A percentile compares a stretch with the other conserved stretches of the same genome.
These are phyloP conservation scores for Drosophila hydei DNA, from an alignment of 1,140 invertebrate species.

Conservation along the genomic window DNA sequence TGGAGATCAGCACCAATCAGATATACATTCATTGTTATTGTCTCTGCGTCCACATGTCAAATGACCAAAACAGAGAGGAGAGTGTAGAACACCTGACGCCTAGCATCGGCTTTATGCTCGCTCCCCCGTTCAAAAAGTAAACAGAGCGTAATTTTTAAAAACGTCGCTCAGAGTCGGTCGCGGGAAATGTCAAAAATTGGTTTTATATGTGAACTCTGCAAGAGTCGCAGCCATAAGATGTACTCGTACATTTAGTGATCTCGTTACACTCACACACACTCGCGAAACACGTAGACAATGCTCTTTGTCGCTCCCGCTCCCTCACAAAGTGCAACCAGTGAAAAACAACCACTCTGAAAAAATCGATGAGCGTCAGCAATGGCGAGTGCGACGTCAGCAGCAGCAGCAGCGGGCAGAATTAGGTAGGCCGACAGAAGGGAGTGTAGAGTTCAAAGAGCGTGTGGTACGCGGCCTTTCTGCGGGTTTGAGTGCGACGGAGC, in stretches of 20 bases:
- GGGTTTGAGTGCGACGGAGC: slow-evolving; percentile 49
- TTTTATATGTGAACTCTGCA: slow-evolving; percentile 73
- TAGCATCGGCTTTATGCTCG: slow-evolving; percentile 59
- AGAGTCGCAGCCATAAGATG: slow-evolving; percentile 59
- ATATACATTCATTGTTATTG: slow-evolving; percentile 31
- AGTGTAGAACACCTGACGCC: slow-evolving; percentile 55
- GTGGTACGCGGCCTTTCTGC: slow-evolving; percentile 31
- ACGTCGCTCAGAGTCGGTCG: slow-evolving; percentile 69
- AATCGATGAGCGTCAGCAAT: slow-evolving; percentile 57
- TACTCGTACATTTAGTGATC: slow-evolving; percentile 64
- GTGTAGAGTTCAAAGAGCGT: slow-evolving; percentile 60
- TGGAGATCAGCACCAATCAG: slow-evolving; percentile 36
- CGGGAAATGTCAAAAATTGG: slow-evolving; percentile 75
- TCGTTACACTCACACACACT: slow-evolving; percentile 77
- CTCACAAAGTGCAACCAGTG: slow-evolving; percentile 44
- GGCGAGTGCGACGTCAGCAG: slow-evolving; percentile 26
- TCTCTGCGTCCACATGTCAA: slow-evolving; percentile 44
- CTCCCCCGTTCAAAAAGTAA: slow-evolving; percentile 67
- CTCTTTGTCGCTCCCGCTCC: slow-evolving; percentile 75
- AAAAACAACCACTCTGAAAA: slow-evolving; percentile 53
- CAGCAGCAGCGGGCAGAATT: slow-evolving; percentile 1
- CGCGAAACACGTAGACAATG: slow-evolving; percentile 64
- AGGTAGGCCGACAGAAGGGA: slow-evolving; percentile 21
- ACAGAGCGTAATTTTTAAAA: slow-evolving; percentile 80
- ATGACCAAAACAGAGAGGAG: slow-evolving; percentile 69